Base-by-base conservation (phyloP, 2,113 vertebrate genomes). In the Anser brachyrhynchus region DNA sequence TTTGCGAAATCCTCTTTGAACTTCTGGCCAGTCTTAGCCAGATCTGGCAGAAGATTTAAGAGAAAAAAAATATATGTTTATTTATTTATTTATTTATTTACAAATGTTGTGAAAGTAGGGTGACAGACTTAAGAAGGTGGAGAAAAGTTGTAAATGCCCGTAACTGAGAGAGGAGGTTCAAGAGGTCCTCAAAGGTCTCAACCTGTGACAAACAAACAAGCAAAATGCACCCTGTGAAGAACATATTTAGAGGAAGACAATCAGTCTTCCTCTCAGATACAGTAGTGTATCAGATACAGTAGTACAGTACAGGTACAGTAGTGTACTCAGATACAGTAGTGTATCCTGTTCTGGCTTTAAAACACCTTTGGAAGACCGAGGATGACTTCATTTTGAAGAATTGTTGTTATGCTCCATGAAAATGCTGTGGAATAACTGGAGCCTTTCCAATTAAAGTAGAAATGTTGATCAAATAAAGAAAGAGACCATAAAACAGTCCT, bases 401-500 rank as follows among this genome's bases (percentile, higher is more conserved):
- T 2, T 70, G 22, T 55, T 84, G 86, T 88, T 76, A 74, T 64
- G 14, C 72, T 85, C 20, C 20, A 59, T 28, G 12, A 41, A n/a
- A 73, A 46, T 52, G 0, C 9, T 54, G 14, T 74, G 21, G 22
- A 77, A 52, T 84, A 81, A 52, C 20, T 75, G 59, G 18, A 75
- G 20, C 52, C 52, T 87, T 87, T 78, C 26, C 69, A 93, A 65
- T 90, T 84, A 75, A 39, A 79, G 23, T 76, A 52, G 44, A n/a
- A 95, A 89, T 58, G 84, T 49, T 84, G 73, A 92, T 78, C 51
- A 71, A 89, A 81, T 84, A 41, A 35, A 80, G 66, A 61, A 79
- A 55, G 57, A 89, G 51, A 54, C 29, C 15, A 26, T 81, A 66
- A 59, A 88, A 55, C 25, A 72, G 19, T 59, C 13, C 17, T 78